Percentiles rank a stretch among this genome's conserved stretches.
phyloP scores from a whole-genome alignment of 2,113 vertebrate genomes.

The Carassius gibelio region DNA sequence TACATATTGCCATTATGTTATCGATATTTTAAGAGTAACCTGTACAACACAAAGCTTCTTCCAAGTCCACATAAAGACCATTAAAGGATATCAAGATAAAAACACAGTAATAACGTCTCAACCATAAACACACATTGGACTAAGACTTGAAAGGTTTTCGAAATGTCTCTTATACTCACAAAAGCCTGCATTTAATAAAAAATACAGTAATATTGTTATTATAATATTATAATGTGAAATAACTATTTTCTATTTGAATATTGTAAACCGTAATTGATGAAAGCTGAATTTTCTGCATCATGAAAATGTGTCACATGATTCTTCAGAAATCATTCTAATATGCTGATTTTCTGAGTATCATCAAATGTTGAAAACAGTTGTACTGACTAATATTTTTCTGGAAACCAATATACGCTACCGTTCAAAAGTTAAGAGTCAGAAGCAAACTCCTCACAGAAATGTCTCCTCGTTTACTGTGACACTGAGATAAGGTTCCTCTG shows the following conservation, averaged over 20 bases:
- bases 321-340: background rate
- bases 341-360: background rate
- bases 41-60: background rate
- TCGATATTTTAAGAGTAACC: background rate
- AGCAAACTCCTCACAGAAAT: background rate
- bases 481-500: background rate
- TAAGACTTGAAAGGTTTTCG: background rate
- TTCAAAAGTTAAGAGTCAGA: background rate
- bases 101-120: background rate
- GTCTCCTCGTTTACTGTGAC: background rate
- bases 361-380: background rate
- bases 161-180: background rate
- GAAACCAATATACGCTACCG: background rate
- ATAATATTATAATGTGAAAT: background rate
- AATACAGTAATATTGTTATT: background rate
- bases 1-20: background rate
- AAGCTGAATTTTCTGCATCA: too few relatives aligned
- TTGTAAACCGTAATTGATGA: too few relatives aligned
- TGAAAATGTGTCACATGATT: too few relatives aligned
- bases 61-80: background rate
- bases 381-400: background rate
- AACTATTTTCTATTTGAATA: background rate
- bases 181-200: background rate
- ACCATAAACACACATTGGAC: background rate
- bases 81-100: background rate